Percentiles rank a stretch among this genome's conserved stretches.
Conservation (phyloP, 1,140 invertebrate genomes). For the Littorina saxatilis region DNA sequence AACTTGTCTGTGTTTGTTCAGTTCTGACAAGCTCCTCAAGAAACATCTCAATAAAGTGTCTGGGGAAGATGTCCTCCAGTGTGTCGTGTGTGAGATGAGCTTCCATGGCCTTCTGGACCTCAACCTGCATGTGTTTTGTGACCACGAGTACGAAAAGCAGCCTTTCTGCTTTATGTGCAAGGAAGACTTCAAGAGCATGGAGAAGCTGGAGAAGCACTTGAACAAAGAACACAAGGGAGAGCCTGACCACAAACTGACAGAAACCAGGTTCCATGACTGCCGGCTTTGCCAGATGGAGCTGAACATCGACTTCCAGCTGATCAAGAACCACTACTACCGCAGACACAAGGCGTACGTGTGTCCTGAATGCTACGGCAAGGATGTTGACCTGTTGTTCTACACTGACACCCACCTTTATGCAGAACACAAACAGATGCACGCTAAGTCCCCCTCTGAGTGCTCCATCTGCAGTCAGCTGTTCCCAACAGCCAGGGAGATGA, state of each 20-base stretch:
- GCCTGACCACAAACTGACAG: background rate
- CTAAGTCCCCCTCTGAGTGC: conserved; percentile 30
- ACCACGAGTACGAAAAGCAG: conserved; percentile 38
- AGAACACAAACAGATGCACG: conserved; percentile 37
- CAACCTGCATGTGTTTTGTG: conserved; percentile 34
- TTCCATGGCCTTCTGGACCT: conserved; percentile 33
- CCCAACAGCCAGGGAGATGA: conserved; percentile 33
- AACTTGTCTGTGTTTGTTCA: conserved; percentile 28
- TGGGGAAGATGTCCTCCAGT: conserved; percentile 21
- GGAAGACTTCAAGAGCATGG: conserved; percentile 33
- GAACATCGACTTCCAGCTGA: conserved; percentile 36
- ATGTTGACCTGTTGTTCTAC: conserved; percentile 29
- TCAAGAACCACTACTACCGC: conserved; percentile 37
- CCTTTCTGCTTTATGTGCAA: conserved; percentile 24
- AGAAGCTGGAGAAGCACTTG: conserved; percentile 35
- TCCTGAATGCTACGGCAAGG: conserved; percentile 31
- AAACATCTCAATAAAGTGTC: conserved; percentile 27
- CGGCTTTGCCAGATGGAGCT: conserved; percentile 29
- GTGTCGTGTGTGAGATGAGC: conserved; percentile 27
- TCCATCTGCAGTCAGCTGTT: conserved; percentile 26
- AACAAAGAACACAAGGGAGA: conserved; percentile 19
- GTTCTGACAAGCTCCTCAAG: background rate
- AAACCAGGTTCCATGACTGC: conserved; percentile 34
- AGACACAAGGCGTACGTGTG: conserved; percentile 34
- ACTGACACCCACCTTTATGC: conserved; percentile 26